Evolutionary conservation across 2,888 invertebrate species (phyloP).

Genomic region (Autographa pulchrina): DNA sequence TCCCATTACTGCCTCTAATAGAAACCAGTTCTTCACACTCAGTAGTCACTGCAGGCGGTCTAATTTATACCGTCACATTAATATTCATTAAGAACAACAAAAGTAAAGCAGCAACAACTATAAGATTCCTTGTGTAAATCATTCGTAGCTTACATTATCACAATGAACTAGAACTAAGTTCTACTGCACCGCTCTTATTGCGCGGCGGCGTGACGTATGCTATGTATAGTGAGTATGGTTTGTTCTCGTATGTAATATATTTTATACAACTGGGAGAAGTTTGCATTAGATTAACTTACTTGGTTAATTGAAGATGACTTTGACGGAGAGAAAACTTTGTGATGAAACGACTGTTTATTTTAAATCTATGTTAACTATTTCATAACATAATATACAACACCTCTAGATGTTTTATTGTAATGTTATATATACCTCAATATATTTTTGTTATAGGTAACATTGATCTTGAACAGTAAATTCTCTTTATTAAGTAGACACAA

Average conservation of each 20-base stretch:
- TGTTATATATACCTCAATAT: too few species aligned
- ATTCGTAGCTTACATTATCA: slow-evolving; percentile 43
- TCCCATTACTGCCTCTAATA: not conserved
- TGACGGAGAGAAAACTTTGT: not conserved
- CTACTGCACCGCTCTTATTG: slow-evolving; percentile 17
- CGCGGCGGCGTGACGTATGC: not conserved
- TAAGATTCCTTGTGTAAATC: slow-evolving; percentile 48
- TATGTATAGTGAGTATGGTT: not conserved
- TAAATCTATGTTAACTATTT: too few species aligned
- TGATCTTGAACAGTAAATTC: too few species aligned
- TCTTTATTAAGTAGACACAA: too few species aligned
- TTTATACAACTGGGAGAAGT: not conserved
- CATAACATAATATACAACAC: too few species aligned
- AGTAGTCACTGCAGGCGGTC: slow-evolving; percentile 4
- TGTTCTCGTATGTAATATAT: not conserved
- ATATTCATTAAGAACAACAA: slow-evolving; percentile 32
- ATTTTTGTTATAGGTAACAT: too few species aligned
- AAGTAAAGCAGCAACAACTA: slow-evolving; percentile 24
- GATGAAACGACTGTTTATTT: not conserved
- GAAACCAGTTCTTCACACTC: not conserved
- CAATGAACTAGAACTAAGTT: slow-evolving; percentile 46
- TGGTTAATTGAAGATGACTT: not conserved
- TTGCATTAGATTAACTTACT: not conserved
- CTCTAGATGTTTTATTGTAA: too few species aligned
- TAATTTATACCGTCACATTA: slow-evolving; percentile 22